Evolutionary conservation across 1,140 invertebrate genomes (phyloP).

Genomic region (Rhopalosiphum maidis): DNA sequence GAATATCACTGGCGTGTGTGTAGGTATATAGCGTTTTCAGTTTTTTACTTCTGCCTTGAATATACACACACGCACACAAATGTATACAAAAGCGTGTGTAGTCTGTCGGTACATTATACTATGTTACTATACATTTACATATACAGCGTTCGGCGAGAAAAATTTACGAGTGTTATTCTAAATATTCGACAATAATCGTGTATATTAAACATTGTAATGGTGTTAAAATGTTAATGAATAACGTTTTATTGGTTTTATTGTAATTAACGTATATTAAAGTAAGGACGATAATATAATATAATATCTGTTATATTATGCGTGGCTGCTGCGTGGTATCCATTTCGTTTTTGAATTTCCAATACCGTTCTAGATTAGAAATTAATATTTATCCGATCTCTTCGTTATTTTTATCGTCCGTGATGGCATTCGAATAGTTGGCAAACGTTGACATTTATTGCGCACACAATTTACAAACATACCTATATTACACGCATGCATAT

Average conservation of each 20-base stretch:
- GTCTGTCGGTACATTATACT: background rate
- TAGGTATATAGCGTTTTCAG: background rate
- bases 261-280: background rate
- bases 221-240: slow-evolving; percentile 23
- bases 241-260: slow-evolving; percentile 14
- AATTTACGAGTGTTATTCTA: background rate
- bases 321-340: background rate
- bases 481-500: background rate
- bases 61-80: background rate
- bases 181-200: background rate
- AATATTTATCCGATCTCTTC: background rate
- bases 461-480: background rate
- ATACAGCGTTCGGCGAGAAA: background rate
- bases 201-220: background rate
- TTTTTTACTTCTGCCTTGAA: background rate
- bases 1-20: background rate
- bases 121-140: background rate
- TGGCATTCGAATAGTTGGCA: slow-evolving; percentile 1
- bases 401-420: background rate
- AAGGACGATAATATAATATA: too few species aligned
- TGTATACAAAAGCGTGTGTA: background rate
- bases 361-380: background rate
- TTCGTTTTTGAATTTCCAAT: slow-evolving; percentile 3
- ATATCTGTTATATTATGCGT: background rate
- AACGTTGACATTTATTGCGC: background rate